Base-by-base conservation (phyloP, 37 sponge, comb jelly and placozoan species). In the Theonella swinhoei region DNA sequence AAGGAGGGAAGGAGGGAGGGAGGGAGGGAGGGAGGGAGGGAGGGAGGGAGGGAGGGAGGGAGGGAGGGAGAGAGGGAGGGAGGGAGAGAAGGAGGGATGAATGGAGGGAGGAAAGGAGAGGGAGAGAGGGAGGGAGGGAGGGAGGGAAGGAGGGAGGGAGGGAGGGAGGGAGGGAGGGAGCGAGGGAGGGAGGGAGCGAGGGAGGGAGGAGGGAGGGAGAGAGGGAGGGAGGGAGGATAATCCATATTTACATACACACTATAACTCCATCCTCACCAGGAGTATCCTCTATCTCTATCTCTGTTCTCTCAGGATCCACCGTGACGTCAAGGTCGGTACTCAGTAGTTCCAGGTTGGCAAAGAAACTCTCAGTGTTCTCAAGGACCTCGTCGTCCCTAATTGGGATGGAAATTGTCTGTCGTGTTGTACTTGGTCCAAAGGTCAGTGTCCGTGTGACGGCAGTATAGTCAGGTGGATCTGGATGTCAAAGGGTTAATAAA, bases 11-110 rank as follows among this genome's bases (percentile, higher is more conserved):
- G 68, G 68, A 14, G 31, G 28, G 68, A 24, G 68, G 7, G 64
- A 5, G 7, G 64, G 7, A 5, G 64, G 64, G 7, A 5, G 64
- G 64, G 72, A 70, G 72, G 72, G 35, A 9, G 35, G 72, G 72
- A 70, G 72, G 35, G 72, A 9, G 72, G 35, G 72, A 9, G 72
- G 72, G 35, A 9, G 72, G 35, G 72, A 70, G 72, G 72, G 35
- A 9, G 35, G 72, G 72, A 9, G 35, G 72, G 72, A 9, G 35
- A 34, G 72, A 9, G 35, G 72, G 72, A 9, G 35, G 72, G 72
- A 70, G 72, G 35, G 7, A 5, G n/a, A n/a, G n/a, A n/a, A n/a
- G n/a, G n/a, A n/a, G n/a, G n/a, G n/a, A n/a, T n/a, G n/a, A n/a
- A n/a, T n/a, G n/a, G n/a, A n/a, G n/a, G n/a, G n/a, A n/a, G n/a